Conservation (phyloP, 1,140 invertebrate genomes). For the Planococcus citri region DNA sequence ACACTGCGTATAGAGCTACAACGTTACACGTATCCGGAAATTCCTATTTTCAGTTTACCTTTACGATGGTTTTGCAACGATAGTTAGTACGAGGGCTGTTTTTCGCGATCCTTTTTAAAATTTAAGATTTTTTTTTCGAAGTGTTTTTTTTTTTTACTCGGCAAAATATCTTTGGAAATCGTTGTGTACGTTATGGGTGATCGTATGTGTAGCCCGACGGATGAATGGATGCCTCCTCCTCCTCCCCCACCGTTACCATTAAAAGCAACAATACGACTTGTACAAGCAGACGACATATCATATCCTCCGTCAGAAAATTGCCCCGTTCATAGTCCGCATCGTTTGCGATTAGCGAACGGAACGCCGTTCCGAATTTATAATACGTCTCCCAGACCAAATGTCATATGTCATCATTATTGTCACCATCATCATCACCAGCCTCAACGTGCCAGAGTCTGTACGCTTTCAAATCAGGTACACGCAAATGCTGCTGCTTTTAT, state of each 20-base stretch:
- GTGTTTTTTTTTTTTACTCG: background rate
- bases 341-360: constrained; percentile 38
- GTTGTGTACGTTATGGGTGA: background rate
- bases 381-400: background rate
- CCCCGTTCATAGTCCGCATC: constrained; percentile 49
- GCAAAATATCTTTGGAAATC: background rate
- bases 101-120: background rate
- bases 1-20: background rate
- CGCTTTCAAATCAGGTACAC: constrained; percentile 33
- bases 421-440: constrained; percentile 28
- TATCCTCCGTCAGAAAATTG: constrained; percentile 33
- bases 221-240: constrained; percentile 23
- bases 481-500: too few relatives aligned
- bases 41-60: constrained; percentile 15
- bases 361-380: background rate
- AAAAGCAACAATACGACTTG: constrained; percentile 21
- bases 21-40: constrained; percentile 13
- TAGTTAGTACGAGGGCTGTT: background rate
- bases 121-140: background rate
- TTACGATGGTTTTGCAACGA: constrained; percentile 9
- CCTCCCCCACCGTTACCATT: constrained; percentile 24
- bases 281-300: constrained; percentile 18
- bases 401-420: constrained; percentile 26
- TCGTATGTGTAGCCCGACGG: constrained; percentile 23
- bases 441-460: constrained; percentile 25